Evolutionary conservation across 2,113 vertebrate genomes (phyloP).

Genomic region (Spea bombifrons): DNA sequence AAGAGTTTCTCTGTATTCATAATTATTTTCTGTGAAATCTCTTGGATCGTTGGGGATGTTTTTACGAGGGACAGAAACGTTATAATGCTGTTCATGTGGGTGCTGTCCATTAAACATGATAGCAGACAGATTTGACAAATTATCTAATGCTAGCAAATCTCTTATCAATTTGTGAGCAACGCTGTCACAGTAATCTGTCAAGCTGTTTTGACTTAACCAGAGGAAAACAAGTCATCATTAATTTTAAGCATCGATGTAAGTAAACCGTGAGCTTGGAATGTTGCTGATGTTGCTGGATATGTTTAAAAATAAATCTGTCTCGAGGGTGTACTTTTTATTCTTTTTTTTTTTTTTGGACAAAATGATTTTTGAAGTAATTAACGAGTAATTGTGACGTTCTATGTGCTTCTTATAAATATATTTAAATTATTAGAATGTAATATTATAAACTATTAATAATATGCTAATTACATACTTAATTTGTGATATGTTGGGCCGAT

Average conservation of each 20-base stretch:
- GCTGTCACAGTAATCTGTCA: constrained; percentile 71
- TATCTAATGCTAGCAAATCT: constrained; percentile 67
- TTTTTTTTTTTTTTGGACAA: too few species aligned
- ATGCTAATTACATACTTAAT: too few species aligned
- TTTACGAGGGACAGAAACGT: background rate
- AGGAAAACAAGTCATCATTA: constrained; percentile 65
- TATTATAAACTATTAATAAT: too few species aligned
- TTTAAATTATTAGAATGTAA: too few species aligned
- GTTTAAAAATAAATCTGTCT: too few species aligned
- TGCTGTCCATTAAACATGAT: constrained; percentile 56
- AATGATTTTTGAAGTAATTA: too few species aligned
- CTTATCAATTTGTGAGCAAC: constrained; percentile 71
- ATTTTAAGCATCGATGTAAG: constrained; percentile 38
- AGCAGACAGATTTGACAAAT: constrained; percentile 70
- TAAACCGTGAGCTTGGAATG: background rate
- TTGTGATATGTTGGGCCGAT: too few species aligned
- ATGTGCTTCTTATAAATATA: too few species aligned
- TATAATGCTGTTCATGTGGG: constrained; percentile 51
- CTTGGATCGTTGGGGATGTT: background rate
- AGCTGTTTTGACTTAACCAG: constrained; percentile 60
- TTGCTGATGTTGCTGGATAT: too few species aligned
- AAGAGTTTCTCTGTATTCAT: too few species aligned
- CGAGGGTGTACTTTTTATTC: too few species aligned
- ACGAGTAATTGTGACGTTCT: too few species aligned
- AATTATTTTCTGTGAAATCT: background rate